These are phyloP conservation scores for Episyrphus balteatus DNA, from an alignment of 1,140 invertebrate genomes.

Conservation along the genomic window DNA sequence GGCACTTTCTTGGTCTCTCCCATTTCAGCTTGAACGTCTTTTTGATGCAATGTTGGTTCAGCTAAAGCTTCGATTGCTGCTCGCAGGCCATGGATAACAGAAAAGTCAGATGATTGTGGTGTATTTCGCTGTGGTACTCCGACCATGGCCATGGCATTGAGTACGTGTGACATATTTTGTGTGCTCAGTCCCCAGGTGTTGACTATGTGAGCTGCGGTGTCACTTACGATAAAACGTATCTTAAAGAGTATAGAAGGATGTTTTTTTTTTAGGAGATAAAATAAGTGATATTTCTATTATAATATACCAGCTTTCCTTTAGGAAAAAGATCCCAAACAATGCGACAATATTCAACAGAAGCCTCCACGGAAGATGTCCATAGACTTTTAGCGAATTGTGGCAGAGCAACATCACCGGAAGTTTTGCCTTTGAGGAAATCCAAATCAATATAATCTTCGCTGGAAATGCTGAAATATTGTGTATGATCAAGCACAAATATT, in stretches of 20 bases:
- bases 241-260: conserved; percentile 23
- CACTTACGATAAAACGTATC: conserved; percentile 75
- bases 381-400: conserved; percentile 57
- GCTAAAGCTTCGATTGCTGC: conserved; percentile 78
- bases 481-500: conserved; percentile 87
- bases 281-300: conserved; percentile 14
- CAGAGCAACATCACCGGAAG: conserved; percentile 26
- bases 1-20: conserved; percentile 16
- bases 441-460: conserved; percentile 80
- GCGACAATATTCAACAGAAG: conserved; percentile 86
- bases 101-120: conserved; percentile 46
- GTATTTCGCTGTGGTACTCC: conserved; percentile 48
- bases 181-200: conserved; percentile 70
- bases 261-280: not conserved
- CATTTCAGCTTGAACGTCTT: conserved; percentile 11
- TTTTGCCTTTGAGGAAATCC: conserved; percentile 66
- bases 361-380: conserved; percentile 92
- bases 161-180: conserved; percentile 74
- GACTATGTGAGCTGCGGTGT: conserved; percentile 63
- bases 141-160: conserved; percentile 59
- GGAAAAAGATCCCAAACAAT: conserved; percentile 96
- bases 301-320: conserved; percentile 61
- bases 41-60: conserved; percentile 66
- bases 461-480: conserved; percentile 75
- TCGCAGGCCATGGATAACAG: conserved; percentile 71